A percentile compares a stretch with the other conserved stretches of the same genome.
phyloP scores from a whole-genome alignment of 2,888 invertebrate species.

The Muschampia plurimacula region DNA sequence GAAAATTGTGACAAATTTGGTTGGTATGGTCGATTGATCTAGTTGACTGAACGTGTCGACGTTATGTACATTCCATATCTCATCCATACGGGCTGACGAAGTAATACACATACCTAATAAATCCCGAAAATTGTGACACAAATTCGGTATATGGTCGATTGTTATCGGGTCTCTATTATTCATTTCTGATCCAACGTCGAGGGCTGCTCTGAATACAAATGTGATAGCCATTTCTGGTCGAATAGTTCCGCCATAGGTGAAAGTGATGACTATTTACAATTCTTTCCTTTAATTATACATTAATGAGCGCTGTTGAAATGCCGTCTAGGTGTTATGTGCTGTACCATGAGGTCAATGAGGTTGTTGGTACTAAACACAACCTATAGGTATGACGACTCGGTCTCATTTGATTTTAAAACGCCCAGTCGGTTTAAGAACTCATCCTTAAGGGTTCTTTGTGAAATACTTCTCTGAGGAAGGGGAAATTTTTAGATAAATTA shows the following conservation, averaged over 20 bases:
- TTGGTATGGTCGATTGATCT: too few relatives aligned
- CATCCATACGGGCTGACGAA: slow-evolving; percentile 15
- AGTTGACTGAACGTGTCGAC: too few relatives aligned
- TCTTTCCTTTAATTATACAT: slow-evolving; percentile 55
- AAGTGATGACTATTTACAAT: slow-evolving; percentile 53
- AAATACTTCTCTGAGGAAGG: too few relatives aligned
- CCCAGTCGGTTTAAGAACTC: too few relatives aligned
- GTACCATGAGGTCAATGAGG: neutral
- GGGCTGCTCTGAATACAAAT: slow-evolving; percentile 63
- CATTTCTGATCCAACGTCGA: slow-evolving; percentile 65
- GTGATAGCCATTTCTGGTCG: slow-evolving; percentile 43
- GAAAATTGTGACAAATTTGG: slow-evolving; percentile 32
- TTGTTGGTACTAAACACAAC: neutral
- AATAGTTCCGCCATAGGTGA: slow-evolving; percentile 51
- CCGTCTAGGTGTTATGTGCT: neutral
- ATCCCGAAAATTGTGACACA: slow-evolving; percentile 51
- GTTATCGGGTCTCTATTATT: slow-evolving; percentile 62
- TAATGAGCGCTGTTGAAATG: slow-evolving; percentile 18
- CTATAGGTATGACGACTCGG: neutral
- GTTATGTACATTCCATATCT: too few relatives aligned
- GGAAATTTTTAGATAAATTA: too few relatives aligned
- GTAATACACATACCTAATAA: slow-evolving; percentile 3
- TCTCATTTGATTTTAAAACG: too few relatives aligned
- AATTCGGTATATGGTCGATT: slow-evolving; percentile 53
- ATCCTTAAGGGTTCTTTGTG: too few relatives aligned